Percentiles rank a stretch among this genome's conserved stretches.
Evolutionary conservation across 2,797 vertebrate species (phyloP).

Genomic region (Melanotaenia boesemani): DNA sequence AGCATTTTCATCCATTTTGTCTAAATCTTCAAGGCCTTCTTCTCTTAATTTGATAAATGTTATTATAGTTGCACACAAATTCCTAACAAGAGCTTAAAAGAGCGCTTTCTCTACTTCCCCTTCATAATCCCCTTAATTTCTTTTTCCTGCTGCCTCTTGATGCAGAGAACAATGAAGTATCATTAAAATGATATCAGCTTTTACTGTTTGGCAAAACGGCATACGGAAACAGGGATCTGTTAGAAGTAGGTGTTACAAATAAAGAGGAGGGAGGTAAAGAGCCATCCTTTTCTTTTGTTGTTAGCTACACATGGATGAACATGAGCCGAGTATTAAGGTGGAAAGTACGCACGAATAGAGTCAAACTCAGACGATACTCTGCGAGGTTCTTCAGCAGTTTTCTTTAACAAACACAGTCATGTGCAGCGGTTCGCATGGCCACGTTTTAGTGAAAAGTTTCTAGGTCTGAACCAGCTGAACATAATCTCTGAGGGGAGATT

Average conservation of each 20-base stretch:
- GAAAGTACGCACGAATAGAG: conserved; percentile 23
- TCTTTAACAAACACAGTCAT: background rate
- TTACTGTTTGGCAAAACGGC: background rate
- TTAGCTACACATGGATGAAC: conserved; percentile 16
- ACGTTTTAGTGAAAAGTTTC: background rate
- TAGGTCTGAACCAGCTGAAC: no score
- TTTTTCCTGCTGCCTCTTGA: conserved; percentile 8
- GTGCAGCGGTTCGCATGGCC: background rate
- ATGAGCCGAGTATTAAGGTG: conserved; percentile 5
- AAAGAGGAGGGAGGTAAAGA: conserved; percentile 4
- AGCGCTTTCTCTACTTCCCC: background rate
- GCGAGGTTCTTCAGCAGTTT: background rate
- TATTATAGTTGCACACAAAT: conserved; percentile 24
- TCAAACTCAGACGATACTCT: conserved; percentile 5
- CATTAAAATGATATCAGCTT: conserved; percentile 21
- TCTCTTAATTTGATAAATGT: conserved; percentile 12
- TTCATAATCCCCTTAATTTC: conserved; percentile 19
- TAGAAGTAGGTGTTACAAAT: background rate
- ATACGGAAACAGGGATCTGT: background rate
- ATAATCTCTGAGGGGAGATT: background rate
- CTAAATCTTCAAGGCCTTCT: conserved; percentile 6
- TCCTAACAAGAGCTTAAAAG: conserved; percentile 13
- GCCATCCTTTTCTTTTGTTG: conserved; percentile 6
- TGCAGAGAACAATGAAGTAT: conserved; percentile 18
- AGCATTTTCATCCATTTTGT: background rate